phyloP scores from a whole-genome alignment of 92 coral and sea anemone species.

The Nematostella vectensis region DNA sequence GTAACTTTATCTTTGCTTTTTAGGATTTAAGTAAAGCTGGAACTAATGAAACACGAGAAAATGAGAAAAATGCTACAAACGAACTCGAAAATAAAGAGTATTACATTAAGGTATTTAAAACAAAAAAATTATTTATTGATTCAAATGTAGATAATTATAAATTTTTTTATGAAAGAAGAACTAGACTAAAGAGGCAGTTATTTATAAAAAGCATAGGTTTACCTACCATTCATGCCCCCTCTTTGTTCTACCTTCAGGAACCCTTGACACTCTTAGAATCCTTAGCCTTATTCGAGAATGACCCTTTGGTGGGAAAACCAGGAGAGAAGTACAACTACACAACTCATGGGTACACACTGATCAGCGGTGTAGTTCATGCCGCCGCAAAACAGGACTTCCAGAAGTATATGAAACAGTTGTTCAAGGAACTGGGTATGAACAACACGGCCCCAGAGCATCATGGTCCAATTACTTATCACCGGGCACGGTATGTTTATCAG shows the following conservation, averaged over 20 bases:
- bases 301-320: slow-evolving; percentile 62
- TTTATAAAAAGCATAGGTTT: neutral
- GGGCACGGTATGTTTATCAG: slow-evolving; percentile 77
- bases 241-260: slow-evolving; percentile 22
- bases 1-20: too few species aligned
- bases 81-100: slow-evolving; percentile 24
- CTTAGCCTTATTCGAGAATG: slow-evolving; percentile 71
- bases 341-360: slow-evolving; percentile 80
- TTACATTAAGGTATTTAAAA: slow-evolving; percentile 30
- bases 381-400: slow-evolving; percentile 73
- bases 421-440: slow-evolving; percentile 79
- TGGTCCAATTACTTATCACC: slow-evolving; percentile 50
- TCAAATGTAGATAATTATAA: too few species aligned
- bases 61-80: neutral
- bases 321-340: slow-evolving; percentile 77
- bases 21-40: too few species aligned
- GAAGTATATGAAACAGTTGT: slow-evolving; percentile 57
- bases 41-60: too few species aligned
- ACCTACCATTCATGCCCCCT: neutral
- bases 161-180: too few species aligned
- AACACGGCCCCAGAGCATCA: slow-evolving; percentile 73
- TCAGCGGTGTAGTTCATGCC: slow-evolving; percentile 83
- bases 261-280: slow-evolving; percentile 70
- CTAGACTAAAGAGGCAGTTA: too few species aligned
- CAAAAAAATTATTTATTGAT: too few species aligned